Evolutionary conservation across 1,140 invertebrate genomes (phyloP).

Genomic region (Drosophila lacertosa): DNA sequence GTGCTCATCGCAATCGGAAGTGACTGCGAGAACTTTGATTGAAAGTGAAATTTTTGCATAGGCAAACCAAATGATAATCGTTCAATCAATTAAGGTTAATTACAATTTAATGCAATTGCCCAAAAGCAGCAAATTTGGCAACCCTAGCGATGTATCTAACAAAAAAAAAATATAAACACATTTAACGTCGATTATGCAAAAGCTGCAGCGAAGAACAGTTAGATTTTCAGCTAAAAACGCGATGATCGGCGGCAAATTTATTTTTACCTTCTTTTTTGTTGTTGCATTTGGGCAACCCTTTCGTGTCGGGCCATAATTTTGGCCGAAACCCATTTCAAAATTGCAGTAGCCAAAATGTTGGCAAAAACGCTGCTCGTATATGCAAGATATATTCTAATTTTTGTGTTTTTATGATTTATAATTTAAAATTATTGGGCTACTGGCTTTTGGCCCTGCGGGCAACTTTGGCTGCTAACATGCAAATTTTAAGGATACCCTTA

Average conservation of each 20-base stretch:
- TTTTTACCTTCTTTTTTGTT: slow-evolving; percentile 5
- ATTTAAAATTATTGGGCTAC: slow-evolving; percentile 78
- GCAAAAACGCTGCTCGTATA: slow-evolving; percentile 8
- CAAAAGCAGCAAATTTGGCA: slow-evolving; percentile 36
- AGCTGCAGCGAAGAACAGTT: slow-evolving; percentile 57
- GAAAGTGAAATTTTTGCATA: slow-evolving; percentile 71
- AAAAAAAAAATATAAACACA: slow-evolving; percentile 29
- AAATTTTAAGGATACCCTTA: slow-evolving; percentile 46
- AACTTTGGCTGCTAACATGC: slow-evolving; percentile 44
- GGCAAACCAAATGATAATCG: slow-evolving; percentile 63
- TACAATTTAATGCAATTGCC: slow-evolving; percentile 70
- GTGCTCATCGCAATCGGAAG: slow-evolving; percentile 65
- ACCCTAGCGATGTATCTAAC: slow-evolving; percentile 27
- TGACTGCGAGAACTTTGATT: slow-evolving; percentile 51
- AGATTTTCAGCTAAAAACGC: slow-evolving; percentile 50
- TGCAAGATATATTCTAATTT: slow-evolving; percentile 71
- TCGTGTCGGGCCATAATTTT: slow-evolving; percentile 64
- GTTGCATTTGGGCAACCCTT: slow-evolving; percentile 38
- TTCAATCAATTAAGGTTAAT: slow-evolving; percentile 79
- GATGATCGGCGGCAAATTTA: slow-evolving; percentile 51
- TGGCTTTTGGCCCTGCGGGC: slow-evolving; percentile 58
- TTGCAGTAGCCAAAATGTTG: slow-evolving; percentile 66
- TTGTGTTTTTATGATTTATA: slow-evolving; percentile 71
- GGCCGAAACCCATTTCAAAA: slow-evolving; percentile 45
- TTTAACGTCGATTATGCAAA: slow-evolving; percentile 65